Base-by-base conservation (phyloP, 35 echinoderm and acorn worm genomes). In the Lytechinus pictus region DNA sequence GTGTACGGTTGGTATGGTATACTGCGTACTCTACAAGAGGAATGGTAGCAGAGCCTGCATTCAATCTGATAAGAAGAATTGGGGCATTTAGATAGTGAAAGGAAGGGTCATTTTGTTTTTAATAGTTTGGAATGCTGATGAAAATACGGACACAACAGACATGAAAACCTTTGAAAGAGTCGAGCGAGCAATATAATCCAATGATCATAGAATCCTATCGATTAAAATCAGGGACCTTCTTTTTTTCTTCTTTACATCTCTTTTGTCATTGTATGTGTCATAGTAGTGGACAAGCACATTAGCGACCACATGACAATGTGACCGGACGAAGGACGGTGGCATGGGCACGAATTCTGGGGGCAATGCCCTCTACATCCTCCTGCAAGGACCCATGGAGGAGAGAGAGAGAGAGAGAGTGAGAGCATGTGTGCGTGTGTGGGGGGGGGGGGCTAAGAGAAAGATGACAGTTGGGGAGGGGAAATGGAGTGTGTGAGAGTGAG, bases 181-280 rank as follows among this genome's bases (percentile, higher is more conserved):
- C 66, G 66, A 24, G 66, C 66, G 13, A 79, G 66, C 66, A 24
- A 79, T 79, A 79, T 79, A 79, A 79, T n/a, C 66, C 66, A 79
- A 79, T 79, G 66, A 79, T 24, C 66, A 79, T 79, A 24, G 66
- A 16, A 79, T n/a, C 66, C n/a, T 79, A 79, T 79, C 66, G 66
- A 79, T 79, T 79, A n/a, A 79, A 79, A 79, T 79, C 66, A 79
- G 66, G 66, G 66, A 79, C 66, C 66, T 79, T 79, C 66, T 79
- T 79, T 79, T 79, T 79, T 79, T 16, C 14, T 79, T 79, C 66
- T 79, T 79, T 24, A 79, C 66, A n/a, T 14, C 66, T 79, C 66
- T 79, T 79, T 79, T 79, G 66, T 79, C 66, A 79, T 79, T 79
- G 66, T 79, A 44, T 79, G 66, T 79, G 66, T 79, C 66, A 79